Evolutionary conservation across 23 tunicate genomes (phyloP), one percentile per base, ranked within the genome.

Genomic region (Halocynthia aurantium): DNA sequence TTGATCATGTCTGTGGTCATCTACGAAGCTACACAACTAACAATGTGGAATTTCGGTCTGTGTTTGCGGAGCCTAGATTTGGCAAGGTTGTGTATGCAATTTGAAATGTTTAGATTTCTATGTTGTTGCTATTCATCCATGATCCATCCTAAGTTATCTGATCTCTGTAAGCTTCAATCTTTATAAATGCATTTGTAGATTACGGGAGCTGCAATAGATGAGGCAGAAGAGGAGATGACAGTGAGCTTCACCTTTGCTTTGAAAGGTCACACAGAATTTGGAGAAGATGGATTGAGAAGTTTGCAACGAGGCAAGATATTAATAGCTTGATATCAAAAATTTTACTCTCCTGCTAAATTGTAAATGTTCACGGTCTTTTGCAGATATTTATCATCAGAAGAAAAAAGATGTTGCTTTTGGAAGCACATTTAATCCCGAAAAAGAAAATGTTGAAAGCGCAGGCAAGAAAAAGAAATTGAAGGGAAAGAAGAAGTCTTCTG

Each of bases 1-100:
- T 94, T 65, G 99, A 88, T 66, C 99, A 94, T 55, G 78, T 94
- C 19, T 88, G 88, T 69, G 99, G 95, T 9, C 99, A 94, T 62
- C 53, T 87, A 55, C 71, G 91, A 6, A 83, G 87, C 7, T 94
- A 87, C 77, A 88, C 99, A 22, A 84, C 87, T 66, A 94, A 94
- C 76, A 81, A 94, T 57, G 88, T 85, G 7, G 99, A 87, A 60
- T 94, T 87, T 54, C 81, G 99, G n/a, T 84, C 94, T 7, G 86
- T 84, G 12, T 80, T 94, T 69, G 95, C 87, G 5, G 99, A 94
- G 72, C 94, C 94, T 12, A 76, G 80, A 55, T 80, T 94, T 20
- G 99, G 99, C 12, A 88, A 88, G 87, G 95, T 94, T 31, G 44
- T 31, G 44, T 31, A 31, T 31, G 44, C 44, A 31, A 1, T 31